phyloP scores from a whole-genome alignment of 1,140 invertebrate genomes.

The Neodiprion virginianus region DNA sequence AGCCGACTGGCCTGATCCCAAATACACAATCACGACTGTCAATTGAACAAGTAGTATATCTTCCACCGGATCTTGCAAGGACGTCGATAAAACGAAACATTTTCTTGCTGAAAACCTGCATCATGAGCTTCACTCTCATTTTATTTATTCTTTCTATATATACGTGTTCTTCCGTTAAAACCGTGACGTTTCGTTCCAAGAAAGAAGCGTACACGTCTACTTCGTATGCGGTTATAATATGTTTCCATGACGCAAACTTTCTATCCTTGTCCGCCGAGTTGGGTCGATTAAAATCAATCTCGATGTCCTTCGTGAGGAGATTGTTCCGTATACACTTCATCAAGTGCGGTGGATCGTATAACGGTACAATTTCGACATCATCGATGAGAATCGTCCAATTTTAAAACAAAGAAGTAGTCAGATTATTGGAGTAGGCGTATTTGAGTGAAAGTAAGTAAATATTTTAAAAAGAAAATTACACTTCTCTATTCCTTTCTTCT shows the following conservation, averaged over 20 bases:
- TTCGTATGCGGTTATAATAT: neutral
- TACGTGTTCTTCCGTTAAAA: slow-evolving; percentile 12
- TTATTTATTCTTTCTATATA: slow-evolving; percentile 15
- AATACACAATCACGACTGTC: neutral
- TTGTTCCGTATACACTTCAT: slow-evolving; percentile 27
- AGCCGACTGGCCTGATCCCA: neutral
- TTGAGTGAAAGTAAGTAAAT: too few relatives aligned
- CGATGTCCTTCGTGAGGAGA: slow-evolving; percentile 21
- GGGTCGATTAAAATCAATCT: slow-evolving; percentile 3
- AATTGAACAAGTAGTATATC: neutral
- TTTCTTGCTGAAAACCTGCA: slow-evolving; percentile 13
- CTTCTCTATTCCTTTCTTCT: neutral
- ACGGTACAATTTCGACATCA: slow-evolving; percentile 17
- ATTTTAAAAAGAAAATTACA: too few relatives aligned
- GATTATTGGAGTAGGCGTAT: too few relatives aligned
- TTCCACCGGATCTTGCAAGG: neutral
- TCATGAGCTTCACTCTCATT: slow-evolving; percentile 23
- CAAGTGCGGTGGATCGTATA: slow-evolving; percentile 25
- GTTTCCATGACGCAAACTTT: neutral
- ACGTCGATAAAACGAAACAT: neutral
- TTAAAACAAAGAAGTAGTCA: too few relatives aligned
- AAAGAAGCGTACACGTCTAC: neutral
- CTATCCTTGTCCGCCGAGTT: neutral
- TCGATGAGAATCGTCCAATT: slow-evolving; percentile 18
- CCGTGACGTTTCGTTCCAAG: slow-evolving; percentile 1